These are phyloP conservation scores for Trilocha varians DNA, from an alignment of 2,888 invertebrate species.

Conservation along the genomic window DNA sequence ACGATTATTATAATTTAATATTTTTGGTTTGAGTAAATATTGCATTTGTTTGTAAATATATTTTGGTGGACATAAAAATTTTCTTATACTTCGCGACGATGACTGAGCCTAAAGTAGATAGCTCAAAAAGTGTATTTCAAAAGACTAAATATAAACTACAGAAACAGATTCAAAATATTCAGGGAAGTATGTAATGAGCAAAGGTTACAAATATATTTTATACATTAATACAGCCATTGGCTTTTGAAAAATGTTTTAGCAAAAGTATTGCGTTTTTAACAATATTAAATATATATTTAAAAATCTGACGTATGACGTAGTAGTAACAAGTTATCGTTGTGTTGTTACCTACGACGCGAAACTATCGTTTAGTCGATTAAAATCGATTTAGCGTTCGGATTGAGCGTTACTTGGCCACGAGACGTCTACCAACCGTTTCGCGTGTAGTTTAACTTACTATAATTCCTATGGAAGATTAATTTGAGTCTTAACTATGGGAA, in stretches of 20 bases:
- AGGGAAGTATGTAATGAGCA: conserved; percentile 67
- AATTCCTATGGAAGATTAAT: conserved; percentile 67
- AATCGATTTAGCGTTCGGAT: conserved; percentile 15
- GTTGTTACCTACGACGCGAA: conserved; percentile 29
- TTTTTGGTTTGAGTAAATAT: background rate
- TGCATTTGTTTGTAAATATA: background rate
- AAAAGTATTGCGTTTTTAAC: conserved; percentile 32
- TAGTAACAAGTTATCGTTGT: conserved; percentile 71
- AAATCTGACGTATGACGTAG: conserved; percentile 52
- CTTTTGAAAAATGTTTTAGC: conserved; percentile 7
- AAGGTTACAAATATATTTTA: conserved; percentile 48
- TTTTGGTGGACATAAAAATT: background rate
- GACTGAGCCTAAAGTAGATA: conserved; percentile 34
- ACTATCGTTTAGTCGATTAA: conserved; percentile 6
- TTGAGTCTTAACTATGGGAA: conserved; percentile 62
- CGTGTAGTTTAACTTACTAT: conserved; percentile 9
- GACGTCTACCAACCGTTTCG: background rate
- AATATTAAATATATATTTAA: conserved; percentile 14
- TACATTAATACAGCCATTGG: conserved; percentile 40
- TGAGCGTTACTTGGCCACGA: conserved; percentile 48
- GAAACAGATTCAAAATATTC: conserved; percentile 59
- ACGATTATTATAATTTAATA: too few relatives aligned
- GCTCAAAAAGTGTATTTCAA: conserved; percentile 39
- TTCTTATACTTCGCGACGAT: conserved; percentile 32
- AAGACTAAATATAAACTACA: conserved; percentile 53